Percentiles rank a stretch among this genome's conserved stretches.
phyloP scores from a whole-genome alignment of 2,797 vertebrate species.

The Onychomys leucogaster region DNA sequence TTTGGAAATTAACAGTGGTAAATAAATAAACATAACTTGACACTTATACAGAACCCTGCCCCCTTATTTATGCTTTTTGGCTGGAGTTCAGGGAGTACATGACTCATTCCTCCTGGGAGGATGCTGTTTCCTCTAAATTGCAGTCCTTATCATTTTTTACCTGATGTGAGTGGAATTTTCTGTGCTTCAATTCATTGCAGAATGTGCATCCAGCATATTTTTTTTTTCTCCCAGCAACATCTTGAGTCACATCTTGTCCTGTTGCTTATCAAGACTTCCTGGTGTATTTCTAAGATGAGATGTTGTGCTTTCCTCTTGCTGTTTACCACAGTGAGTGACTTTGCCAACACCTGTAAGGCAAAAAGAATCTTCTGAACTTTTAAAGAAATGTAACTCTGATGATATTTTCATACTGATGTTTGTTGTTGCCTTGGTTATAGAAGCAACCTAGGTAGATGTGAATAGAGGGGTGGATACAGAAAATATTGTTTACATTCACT shows the following conservation, averaged over 20 bases:
- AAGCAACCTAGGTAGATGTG: neutral
- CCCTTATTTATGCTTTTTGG: slow-evolving; percentile 65
- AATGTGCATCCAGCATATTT: neutral
- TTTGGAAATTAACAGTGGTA: slow-evolving; percentile 65
- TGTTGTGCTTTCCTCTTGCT: neutral
- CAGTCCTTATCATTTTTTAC: slow-evolving; percentile 67
- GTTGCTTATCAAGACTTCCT: slow-evolving; percentile 24
- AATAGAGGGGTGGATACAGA: neutral
- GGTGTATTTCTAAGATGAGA: slow-evolving; percentile 31
- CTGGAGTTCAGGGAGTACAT: slow-evolving; percentile 62
- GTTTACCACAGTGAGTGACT: slow-evolving; percentile 29
- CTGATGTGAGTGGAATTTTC: slow-evolving; percentile 67
- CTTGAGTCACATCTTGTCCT: slow-evolving; percentile 55
- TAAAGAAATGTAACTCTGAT: neutral
- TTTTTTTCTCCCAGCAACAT: slow-evolving; percentile 61
- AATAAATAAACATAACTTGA: slow-evolving; percentile 74
- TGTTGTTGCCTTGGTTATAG: neutral
- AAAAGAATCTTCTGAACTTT: neutral
- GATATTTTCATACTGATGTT: neutral
- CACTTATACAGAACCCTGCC: slow-evolving; percentile 53
- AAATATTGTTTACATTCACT: neutral
- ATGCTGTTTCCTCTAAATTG: slow-evolving; percentile 38
- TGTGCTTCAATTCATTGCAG: slow-evolving; percentile 55
- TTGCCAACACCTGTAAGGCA: neutral
- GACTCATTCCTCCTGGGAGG: slow-evolving; percentile 23